phyloP scores from a whole-genome alignment of 2,797 vertebrate genomes.

The Spondyliosoma cantharus region DNA sequence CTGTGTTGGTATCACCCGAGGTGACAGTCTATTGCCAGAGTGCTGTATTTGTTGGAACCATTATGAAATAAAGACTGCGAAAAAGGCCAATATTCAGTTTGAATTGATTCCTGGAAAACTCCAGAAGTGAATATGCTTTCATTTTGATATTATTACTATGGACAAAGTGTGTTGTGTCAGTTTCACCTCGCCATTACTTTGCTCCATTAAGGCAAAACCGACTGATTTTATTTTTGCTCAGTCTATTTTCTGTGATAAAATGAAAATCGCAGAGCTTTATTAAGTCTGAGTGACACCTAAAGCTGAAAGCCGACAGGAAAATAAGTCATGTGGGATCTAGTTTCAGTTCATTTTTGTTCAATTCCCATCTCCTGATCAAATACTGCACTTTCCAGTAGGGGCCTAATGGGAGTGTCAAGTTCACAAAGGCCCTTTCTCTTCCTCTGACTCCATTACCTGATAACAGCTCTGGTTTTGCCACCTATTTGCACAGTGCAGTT shows the following conservation, averaged over 20 bases:
- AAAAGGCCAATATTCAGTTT: slow-evolving; percentile 89
- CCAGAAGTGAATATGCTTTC: slow-evolving; percentile 90
- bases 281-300: slow-evolving; percentile 90
- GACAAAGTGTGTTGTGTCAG: slow-evolving; percentile 94
- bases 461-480: slow-evolving; percentile 80
- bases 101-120: slow-evolving; percentile 90
- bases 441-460: slow-evolving; percentile 84
- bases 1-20: slow-evolving; percentile 84
- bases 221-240: slow-evolving; percentile 89
- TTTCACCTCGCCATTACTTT: slow-evolving; percentile 91
- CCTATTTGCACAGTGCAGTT: slow-evolving; percentile 72
- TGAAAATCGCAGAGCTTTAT: slow-evolving; percentile 90
- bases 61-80: slow-evolving; percentile 87
- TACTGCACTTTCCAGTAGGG: slow-evolving; percentile 88
- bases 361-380: slow-evolving; percentile 90
- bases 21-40: slow-evolving; percentile 87
- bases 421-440: slow-evolving; percentile 78
- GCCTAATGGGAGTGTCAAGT: slow-evolving; percentile 90
- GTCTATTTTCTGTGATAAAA: slow-evolving; percentile 92
- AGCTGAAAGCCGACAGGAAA: slow-evolving; percentile 85
- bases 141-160: slow-evolving; percentile 89
- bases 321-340: slow-evolving; percentile 89
- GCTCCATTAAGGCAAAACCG: slow-evolving; percentile 88
- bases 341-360: slow-evolving; percentile 91
- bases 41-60: slow-evolving; percentile 89